A percentile compares a stretch with the other conserved stretches of the same genome.
These are phyloP conservation scores for Malurus melanocephalus DNA, from an alignment of 2,113 vertebrate species.

Conservation along the genomic window DNA sequence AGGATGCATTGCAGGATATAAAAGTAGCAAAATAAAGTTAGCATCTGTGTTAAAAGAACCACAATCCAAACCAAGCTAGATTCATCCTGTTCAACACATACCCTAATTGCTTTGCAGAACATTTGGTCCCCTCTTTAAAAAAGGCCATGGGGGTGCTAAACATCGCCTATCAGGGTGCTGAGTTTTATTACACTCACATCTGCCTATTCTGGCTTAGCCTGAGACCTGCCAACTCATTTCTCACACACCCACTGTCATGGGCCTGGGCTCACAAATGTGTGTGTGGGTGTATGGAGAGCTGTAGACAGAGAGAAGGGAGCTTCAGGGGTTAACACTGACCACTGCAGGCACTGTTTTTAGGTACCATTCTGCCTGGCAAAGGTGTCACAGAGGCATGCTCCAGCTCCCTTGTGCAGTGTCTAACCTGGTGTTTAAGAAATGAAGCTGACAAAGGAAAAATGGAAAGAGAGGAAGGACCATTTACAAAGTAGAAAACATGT, in stretches of 20 bases:
- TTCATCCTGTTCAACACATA: background rate
- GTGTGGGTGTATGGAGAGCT: accelerated
- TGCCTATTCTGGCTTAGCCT: background rate
- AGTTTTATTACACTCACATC: background rate
- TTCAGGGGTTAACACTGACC: background rate
- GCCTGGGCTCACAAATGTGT: background rate
- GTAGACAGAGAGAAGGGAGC: background rate
- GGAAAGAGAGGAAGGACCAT: background rate
- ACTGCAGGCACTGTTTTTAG: background rate
- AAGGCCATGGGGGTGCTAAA: background rate
- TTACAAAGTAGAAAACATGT: background rate
- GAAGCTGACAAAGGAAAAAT: background rate
- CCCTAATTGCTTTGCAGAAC: background rate
- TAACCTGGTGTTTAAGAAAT: background rate
- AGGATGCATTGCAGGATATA: background rate
- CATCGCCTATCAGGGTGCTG: background rate
- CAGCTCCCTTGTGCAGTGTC: background rate
- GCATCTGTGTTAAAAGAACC: background rate
- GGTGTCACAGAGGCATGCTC: background rate
- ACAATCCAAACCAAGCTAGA: background rate
- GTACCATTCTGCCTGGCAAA: background rate
- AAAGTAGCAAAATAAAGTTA: background rate
- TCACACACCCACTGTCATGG: background rate
- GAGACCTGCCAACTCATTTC: background rate
- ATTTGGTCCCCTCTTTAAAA: background rate